phyloP scores from a whole-genome alignment of 1,140 invertebrate genomes.

The Leptestheria dahalacensis region DNA sequence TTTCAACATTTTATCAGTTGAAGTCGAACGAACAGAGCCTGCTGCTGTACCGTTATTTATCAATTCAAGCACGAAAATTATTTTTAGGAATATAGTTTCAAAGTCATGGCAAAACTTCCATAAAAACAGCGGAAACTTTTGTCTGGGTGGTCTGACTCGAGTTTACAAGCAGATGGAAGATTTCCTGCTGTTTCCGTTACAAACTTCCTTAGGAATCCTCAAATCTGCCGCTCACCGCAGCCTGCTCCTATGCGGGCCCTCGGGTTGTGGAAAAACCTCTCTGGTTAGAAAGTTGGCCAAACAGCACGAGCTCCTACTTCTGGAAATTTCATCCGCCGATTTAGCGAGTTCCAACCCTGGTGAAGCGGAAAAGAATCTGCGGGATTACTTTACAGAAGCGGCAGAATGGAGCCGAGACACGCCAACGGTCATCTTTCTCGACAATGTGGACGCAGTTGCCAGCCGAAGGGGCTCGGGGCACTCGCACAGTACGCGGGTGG shows the following conservation, averaged over 20 bases:
- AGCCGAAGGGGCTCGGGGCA: slow-evolving; percentile 7
- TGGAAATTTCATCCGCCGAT: slow-evolving; percentile 7
- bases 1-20: background rate
- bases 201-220: background rate
- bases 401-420: slow-evolving; percentile 6
- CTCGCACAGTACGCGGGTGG: slow-evolving; percentile 16
- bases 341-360: slow-evolving; percentile 12
- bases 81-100: background rate
- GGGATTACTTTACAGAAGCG: slow-evolving; percentile 16
- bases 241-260: slow-evolving; percentile 34
- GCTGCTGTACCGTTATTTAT: background rate
- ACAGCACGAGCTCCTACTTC: slow-evolving; percentile 14
- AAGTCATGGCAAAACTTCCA: background rate
- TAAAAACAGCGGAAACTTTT: background rate
- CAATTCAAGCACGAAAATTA: background rate
- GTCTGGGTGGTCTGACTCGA: background rate
- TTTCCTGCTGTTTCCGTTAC: background rate
- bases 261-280: slow-evolving; percentile 37
- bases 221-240: slow-evolving; percentile 17
- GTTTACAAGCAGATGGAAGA: background rate
- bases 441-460: slow-evolving; percentile 17
- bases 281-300: slow-evolving; percentile 26
- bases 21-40: background rate
- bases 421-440: slow-evolving; percentile 18
- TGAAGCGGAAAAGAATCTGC: slow-evolving; percentile 15